Evolutionary conservation across 2,888 invertebrate species (phyloP), one percentile per base, ranked within the genome.

Genomic region (Cantharis rufa): DNA sequence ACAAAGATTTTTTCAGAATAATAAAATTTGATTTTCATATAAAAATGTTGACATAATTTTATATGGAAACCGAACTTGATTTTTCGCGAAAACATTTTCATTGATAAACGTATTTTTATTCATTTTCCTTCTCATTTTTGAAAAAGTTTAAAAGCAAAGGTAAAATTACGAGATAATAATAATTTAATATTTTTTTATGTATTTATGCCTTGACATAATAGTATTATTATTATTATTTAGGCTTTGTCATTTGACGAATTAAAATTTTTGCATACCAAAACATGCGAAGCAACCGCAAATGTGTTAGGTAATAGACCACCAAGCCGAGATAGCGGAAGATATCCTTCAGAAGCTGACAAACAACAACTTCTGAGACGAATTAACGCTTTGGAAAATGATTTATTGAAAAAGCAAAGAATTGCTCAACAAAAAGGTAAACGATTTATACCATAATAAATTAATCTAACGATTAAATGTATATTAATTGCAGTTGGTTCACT

Each of bases 191-290:
- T 13, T 66, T 66, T 24, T 24, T 7, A 24, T 24, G 1, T n/a
- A 24, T 24, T 66, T 66, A 64, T 4, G 7, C 7, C 7, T n/a
- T 48, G n/a, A n/a, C n/a, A n/a, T 7, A 21, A 7, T 66, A 15
- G 7, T 21, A 13, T 11, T 15, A 61, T 69, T 15, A 18, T 69
- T 76, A 75, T 79, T 66, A 81, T 84, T 74, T 82, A 91, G 90
- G 83, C 85, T 9, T 85, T 91, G 69, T 88, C 89, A 70, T 87
- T 89, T 15, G 89, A 90, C 83, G 91, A 91, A 81, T 82, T 91
- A n/a, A 89, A 90, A 16, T 89, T 89, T 79, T 74, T 91, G 15
- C 91, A 91, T 81, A 84, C 89, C 0, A 90, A 90, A 87, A 89
- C 91, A 48, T 90, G 90, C 81, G 89, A 89, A 7, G 89, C 88